phyloP scores from a whole-genome alignment of 2,113 vertebrate genomes.

The Pelecanoides urinatrix region DNA sequence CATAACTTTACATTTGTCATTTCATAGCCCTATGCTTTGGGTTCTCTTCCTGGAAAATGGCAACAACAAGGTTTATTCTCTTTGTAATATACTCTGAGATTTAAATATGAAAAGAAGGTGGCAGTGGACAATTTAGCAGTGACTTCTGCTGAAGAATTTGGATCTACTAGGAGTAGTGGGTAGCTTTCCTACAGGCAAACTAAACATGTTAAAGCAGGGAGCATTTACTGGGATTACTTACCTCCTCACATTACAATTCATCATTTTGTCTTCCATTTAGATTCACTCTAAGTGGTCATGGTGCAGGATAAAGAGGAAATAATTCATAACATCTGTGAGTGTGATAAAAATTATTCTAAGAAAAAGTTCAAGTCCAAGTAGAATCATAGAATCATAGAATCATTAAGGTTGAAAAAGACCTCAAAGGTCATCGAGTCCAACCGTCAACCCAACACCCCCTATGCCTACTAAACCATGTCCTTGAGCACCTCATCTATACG shows the following conservation, averaged over 20 bases:
- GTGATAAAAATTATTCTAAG: background rate
- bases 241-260: background rate
- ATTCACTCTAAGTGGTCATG: background rate
- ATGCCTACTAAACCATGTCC: too few relatives aligned
- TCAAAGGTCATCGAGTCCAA: too few relatives aligned
- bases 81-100: background rate
- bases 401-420: too few relatives aligned
- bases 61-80: background rate
- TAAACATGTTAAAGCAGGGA: background rate
- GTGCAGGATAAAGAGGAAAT: background rate
- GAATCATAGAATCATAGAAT: too few relatives aligned
- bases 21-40: background rate
- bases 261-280: background rate
- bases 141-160: background rate
- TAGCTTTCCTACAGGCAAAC: background rate
- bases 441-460: too few relatives aligned
- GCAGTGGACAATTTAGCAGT: background rate
- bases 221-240: background rate
- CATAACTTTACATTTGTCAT: background rate
- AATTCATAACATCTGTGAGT: background rate
- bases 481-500: too few relatives aligned
- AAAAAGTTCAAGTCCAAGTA: background rate
- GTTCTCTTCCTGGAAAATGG: background rate
- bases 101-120: background rate
- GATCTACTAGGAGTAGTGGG: background rate